Evolutionary conservation across 2,797 vertebrate species (phyloP).

Genomic region (Epinephelus awoara): DNA sequence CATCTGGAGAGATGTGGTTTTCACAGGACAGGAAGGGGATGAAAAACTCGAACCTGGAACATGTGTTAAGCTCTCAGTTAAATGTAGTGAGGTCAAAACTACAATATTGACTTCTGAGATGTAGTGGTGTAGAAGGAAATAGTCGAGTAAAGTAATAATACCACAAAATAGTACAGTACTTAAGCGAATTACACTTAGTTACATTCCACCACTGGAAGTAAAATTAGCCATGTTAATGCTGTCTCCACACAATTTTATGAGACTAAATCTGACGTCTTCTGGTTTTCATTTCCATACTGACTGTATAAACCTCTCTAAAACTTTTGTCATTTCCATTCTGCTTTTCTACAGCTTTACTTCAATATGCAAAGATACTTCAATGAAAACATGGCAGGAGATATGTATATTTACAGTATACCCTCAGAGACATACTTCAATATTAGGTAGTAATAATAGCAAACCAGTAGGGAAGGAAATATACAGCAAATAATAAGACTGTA

Average conservation of each 20-base stretch:
- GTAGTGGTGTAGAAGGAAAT: no score
- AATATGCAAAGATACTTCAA: background rate
- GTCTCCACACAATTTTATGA: slow-evolving; percentile 7
- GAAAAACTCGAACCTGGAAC: no score
- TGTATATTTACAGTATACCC: background rate
- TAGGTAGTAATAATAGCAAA: slow-evolving; percentile 12
- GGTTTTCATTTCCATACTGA: background rate
- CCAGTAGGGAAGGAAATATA: background rate
- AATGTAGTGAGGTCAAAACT: no score
- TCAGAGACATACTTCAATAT: background rate
- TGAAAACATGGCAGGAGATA: background rate
- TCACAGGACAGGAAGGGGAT: no score
- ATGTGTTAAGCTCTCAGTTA: no score
- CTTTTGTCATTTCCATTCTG: background rate
- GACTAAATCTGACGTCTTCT: background rate
- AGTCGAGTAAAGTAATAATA: no score
- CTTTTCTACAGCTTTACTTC: background rate
- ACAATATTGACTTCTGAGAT: no score
- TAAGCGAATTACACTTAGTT: no score
- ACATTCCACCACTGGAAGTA: no score
- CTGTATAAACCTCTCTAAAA: no score
- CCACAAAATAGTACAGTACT: no score
- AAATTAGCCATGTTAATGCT: slow-evolving; percentile 13
- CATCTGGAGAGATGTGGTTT: no score
- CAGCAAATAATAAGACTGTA: background rate